Evolutionary conservation across 1,140 invertebrate species (phyloP).

Genomic region (Heliothis subflexa): DNA sequence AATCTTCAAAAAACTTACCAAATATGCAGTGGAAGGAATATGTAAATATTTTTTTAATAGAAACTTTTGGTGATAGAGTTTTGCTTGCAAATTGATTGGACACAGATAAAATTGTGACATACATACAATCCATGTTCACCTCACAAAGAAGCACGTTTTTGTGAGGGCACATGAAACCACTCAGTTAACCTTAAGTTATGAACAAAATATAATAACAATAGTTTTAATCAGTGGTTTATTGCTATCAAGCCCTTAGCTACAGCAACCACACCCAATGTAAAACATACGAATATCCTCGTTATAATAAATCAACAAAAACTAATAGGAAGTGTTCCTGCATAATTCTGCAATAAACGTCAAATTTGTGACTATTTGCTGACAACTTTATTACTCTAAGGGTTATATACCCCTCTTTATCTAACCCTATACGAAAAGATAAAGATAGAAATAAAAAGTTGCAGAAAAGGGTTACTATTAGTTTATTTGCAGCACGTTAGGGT

Average conservation of each 20-base stretch:
- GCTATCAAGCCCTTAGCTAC: neutral
- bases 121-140: too few relatives aligned
- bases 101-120: too few relatives aligned
- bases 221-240: neutral
- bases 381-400: constrained; percentile 59
- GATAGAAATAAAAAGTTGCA: constrained; percentile 41
- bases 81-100: too few relatives aligned
- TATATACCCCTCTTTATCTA: constrained; percentile 48
- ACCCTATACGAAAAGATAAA: constrained; percentile 33
- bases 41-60: too few relatives aligned
- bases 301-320: constrained; percentile 33
- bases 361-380: constrained; percentile 53
- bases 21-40: too few relatives aligned
- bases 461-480: constrained; percentile 67
- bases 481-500: constrained; percentile 68
- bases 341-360: constrained; percentile 70
- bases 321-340: constrained; percentile 60
- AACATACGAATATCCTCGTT: neutral
- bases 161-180: too few relatives aligned
- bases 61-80: too few relatives aligned
- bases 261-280: neutral
- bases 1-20: too few relatives aligned
- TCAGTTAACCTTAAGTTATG: too few relatives aligned
- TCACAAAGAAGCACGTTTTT: too few relatives aligned
- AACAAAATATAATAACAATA: too few relatives aligned